A percentile compares a stretch with the other conserved stretches of the same genome.
These are phyloP conservation scores for Tenthredo scrophulariae DNA, from an alignment of 2,888 invertebrate genomes.

Conservation along the genomic window DNA sequence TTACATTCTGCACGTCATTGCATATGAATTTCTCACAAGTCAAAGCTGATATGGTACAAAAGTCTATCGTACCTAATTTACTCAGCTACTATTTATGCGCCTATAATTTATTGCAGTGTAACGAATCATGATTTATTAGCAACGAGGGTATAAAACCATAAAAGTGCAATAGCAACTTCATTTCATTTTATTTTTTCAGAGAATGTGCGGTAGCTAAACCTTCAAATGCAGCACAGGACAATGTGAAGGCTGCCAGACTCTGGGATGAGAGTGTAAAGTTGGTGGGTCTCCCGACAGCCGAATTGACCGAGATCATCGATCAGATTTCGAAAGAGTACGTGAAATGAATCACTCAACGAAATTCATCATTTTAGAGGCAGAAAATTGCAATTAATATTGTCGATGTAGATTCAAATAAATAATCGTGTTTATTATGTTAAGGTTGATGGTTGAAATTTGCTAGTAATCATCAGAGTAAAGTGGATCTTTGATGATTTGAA, in stretches of 20 bases:
- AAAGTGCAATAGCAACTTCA: neutral
- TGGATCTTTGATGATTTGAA: too few species aligned
- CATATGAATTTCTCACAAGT: neutral
- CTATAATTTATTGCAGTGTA: neutral
- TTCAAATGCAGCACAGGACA: conserved; percentile 14
- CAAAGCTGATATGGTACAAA: neutral
- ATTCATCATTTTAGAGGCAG: neutral
- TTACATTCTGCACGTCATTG: neutral
- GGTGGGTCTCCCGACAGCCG: conserved; percentile 16
- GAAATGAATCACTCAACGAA: neutral
- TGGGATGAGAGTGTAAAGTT: conserved; percentile 44
- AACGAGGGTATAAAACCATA: neutral
- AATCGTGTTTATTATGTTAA: too few species aligned
- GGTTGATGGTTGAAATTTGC: too few species aligned
- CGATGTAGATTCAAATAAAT: too few species aligned
- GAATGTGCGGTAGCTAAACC: neutral
- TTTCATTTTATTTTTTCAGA: conserved; percentile 71
- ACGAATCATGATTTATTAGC: neutral
- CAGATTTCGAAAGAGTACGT: conserved; percentile 1
- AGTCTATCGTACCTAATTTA: neutral
- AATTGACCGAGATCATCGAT: conserved; percentile 10
- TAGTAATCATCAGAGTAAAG: too few species aligned
- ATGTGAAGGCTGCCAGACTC: conserved; percentile 14
- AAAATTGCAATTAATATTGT: neutral
- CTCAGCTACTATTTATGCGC: neutral